Conservation (phyloP, 1,140 invertebrate species). For the Rhyzopertha dominica region DNA sequence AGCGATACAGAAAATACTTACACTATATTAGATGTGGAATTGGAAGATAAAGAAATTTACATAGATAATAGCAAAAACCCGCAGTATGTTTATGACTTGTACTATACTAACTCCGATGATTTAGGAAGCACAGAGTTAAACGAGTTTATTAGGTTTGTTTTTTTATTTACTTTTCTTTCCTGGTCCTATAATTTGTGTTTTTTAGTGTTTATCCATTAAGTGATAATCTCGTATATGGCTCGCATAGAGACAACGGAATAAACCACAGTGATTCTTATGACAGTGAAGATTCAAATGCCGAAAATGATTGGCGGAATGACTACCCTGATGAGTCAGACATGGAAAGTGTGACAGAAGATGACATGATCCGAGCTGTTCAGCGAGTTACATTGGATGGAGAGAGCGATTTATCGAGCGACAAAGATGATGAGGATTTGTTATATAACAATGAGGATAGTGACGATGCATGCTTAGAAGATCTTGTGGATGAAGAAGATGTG, state of each 20-base stretch:
- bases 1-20: conserved; percentile 10
- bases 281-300: conserved; percentile 54
- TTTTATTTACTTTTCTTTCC: conserved; percentile 20
- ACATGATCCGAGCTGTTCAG: conserved; percentile 44
- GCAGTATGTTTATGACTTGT: conserved; percentile 53
- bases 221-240: conserved; percentile 46
- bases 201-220: conserved; percentile 50
- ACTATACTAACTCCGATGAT: conserved; percentile 49
- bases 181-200: conserved; percentile 28
- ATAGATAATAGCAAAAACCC: conserved; percentile 24
- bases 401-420: conserved; percentile 51
- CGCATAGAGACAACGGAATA: conserved; percentile 44
- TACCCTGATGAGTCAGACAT: conserved; percentile 54
- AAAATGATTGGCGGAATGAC: conserved; percentile 55
- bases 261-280: conserved; percentile 36
- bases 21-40: conserved; percentile 35
- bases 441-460: conserved; percentile 42
- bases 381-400: conserved; percentile 33
- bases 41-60: conserved; percentile 32
- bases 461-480: conserved; percentile 45
- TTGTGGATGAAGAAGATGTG: conserved; percentile 49
- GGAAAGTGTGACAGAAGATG: conserved; percentile 51
- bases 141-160: conserved; percentile 48
- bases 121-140: conserved; percentile 51
- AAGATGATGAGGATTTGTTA: conserved; percentile 46